Evolutionary conservation across 2,888 invertebrate species (phyloP).

Genomic region (Adelphocoris suturalis): DNA sequence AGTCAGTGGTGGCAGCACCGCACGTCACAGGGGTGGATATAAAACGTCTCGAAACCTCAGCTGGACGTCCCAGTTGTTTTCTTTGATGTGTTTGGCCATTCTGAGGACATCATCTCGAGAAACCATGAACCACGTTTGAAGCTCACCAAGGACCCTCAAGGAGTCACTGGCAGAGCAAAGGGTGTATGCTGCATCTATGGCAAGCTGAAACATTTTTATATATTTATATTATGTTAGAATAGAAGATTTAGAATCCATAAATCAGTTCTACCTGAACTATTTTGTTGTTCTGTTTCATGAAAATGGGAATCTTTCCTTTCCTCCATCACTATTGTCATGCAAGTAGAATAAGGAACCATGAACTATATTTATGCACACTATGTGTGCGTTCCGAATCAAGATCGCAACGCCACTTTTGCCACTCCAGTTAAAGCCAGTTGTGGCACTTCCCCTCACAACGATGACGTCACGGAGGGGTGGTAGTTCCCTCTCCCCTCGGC

Average conservation of each 20-base stretch:
- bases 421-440: too few species aligned
- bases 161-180: constrained; percentile 72
- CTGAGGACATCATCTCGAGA: constrained; percentile 68
- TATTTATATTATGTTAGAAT: constrained; percentile 2
- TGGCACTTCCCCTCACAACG: too few species aligned
- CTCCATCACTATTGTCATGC: too few species aligned
- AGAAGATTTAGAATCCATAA: not conserved
- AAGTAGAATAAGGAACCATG: too few species aligned
- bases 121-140: constrained; percentile 73
- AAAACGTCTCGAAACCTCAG: constrained; percentile 69
- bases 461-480: too few species aligned
- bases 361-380: too few species aligned
- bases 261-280: too few species aligned
- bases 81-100: constrained; percentile 72
- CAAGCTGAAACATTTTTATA: constrained; percentile 63
- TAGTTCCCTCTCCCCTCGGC: too few species aligned
- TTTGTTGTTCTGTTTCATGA: too few species aligned
- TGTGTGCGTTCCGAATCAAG: too few species aligned
- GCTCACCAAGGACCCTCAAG: constrained; percentile 71
- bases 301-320: too few species aligned
- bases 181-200: constrained; percentile 73
- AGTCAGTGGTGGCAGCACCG: not conserved
- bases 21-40: constrained; percentile 44
- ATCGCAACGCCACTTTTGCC: too few species aligned
- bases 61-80: constrained; percentile 73